Evolutionary conservation across 2,888 invertebrate species (phyloP), one percentile per base, ranked within the genome.

Genomic region (Endotricha flammealis): DNA sequence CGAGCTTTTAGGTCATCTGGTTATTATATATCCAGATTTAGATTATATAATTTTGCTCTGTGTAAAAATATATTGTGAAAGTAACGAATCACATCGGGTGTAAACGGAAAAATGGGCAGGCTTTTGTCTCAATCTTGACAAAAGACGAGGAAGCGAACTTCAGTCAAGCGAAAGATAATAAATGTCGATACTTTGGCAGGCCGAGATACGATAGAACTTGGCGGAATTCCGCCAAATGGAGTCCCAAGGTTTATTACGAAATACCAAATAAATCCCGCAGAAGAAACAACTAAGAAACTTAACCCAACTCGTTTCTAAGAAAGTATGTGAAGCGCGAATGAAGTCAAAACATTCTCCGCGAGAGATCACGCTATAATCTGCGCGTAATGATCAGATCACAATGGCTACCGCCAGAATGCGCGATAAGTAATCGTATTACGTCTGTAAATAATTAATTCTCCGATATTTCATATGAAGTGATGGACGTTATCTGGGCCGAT

Each of bases 371-470:
- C 38, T 38, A 50, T 58, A 64, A 64, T 58, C 57, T 53, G 35
- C 35, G 41, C 57, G 57, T 52, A 44, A 60, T 58, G 61, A 62
- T 64, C 56, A 58, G 60, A 67, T 67, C 59, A 71, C 69, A 73
- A 72, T 66, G 58, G 65, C 65, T 72, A 71, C 74, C 55, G 67
- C 61, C 48, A 59, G 70, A 62, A 64, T 56, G 63, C 53, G 52
- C 56, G 74, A 74, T 75, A 73, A 65, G 68, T 78, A 75, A 76
- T 76, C 77, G 71, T 64, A 77, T 77, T 75, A 77, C 63, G 64
- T 67, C 64, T 71, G 61, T 68, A 65, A 68, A 69, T 78, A 78
- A 78, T 77, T 78, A 77, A 75, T 75, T 75, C 71, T 62, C 67
- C 58, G 70, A 77, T 73, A 74, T 77, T 75, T 74, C 70, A 74